Base-by-base conservation (phyloP, 2,113 vertebrate genomes). In the Pimephales promelas region DNA sequence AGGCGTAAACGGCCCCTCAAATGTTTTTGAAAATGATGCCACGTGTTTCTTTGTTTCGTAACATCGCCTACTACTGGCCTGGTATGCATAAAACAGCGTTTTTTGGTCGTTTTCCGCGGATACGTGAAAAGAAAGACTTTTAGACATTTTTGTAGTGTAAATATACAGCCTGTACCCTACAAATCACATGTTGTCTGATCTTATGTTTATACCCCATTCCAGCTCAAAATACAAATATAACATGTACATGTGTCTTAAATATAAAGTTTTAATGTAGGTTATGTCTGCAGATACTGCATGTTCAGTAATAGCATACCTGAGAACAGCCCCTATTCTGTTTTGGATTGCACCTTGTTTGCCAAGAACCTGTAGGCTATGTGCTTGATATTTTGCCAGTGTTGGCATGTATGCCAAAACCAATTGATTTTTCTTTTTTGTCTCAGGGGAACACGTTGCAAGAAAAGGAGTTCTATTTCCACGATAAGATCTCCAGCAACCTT, bases 371-470 rank as follows among this genome's bases (percentile, higher is more conserved):
- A 28, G 28, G 28, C 28, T 90, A 88, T n/a, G 86, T 36, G 61
- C 84, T 91, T 93, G 93, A 90, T 86, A 83, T 73, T 64, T 73
- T 85, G 92, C 92, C 92, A 93, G 43, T 75, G 89, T 86, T 84
- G 87, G 85, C 84, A 73, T 75, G 73, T 85, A 85, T 82, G 68
- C 84, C 71, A 72, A 91, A 90, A 88, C 85, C 86, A 86, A 87
- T 86, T 87, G 86, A 90, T 89, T 89, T 88, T 86, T 82, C 66
- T 85, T 61, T 79, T 90, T 82, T 89, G 75, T 83, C 84, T 85
- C 87, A 78, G 68, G 68, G 87, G 88, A 74, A 62, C 43, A 77
- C 10, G 18, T 79, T 79, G 77, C 64, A 40, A 81, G 54, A 26
- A 80, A 81, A 83, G 89, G 91, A 85, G 79, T 84, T 81, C 66